A percentile compares a stretch with the other conserved stretches of the same genome.
These are phyloP conservation scores for Caenorhabditis elegans DNA, from an alignment of 1,140 invertebrate species.

Conservation along the genomic window WBcel235 BX284604.4:12843001-12843500, in stretches of 20 bases:
- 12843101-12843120: constrained; percentile 6
- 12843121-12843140: constrained; percentile 13
- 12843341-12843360: constrained; percentile 5
- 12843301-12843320: background rate
- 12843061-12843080: background rate
- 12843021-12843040: background rate
- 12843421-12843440: no score
- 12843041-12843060: background rate
- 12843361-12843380: background rate
- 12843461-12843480: no score
- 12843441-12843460: no score
- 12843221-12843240: no score
- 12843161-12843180: no score
- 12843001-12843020: background rate
- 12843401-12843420: no score
- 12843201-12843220: no score
- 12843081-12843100: background rate
- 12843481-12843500: no score
- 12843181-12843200: no score
- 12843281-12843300: background rate
- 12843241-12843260: no score
- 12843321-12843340: background rate
- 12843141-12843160: background rate
- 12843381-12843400: background rate
- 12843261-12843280: no score